Percentiles rank a stretch among this genome's conserved stretches.
phyloP scores from a whole-genome alignment of 2,797 vertebrate species.

The Ceryle rudis region DNA sequence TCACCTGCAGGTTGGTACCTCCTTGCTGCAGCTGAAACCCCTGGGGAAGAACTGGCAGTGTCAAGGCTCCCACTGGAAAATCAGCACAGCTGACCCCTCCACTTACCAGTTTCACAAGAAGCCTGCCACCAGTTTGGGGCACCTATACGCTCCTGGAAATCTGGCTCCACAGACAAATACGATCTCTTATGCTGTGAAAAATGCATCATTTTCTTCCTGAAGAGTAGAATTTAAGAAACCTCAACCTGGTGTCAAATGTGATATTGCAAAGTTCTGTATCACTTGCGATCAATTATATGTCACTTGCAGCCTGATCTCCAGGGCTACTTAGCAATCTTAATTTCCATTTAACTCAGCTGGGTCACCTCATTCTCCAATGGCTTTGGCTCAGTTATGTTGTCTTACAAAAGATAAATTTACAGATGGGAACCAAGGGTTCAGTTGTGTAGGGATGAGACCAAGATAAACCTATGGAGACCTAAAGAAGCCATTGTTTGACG shows the following conservation, averaged over 20 bases:
- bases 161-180: not conserved
- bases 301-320: not conserved
- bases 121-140: not conserved
- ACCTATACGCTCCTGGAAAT: not conserved
- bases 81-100: not conserved
- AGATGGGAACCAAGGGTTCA: not conserved
- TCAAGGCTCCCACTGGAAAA: not conserved
- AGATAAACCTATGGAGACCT: not conserved
- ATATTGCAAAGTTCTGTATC: not conserved
- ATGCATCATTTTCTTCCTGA: not conserved
- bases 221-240: not conserved
- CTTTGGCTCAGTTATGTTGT: not conserved
- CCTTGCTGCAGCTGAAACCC: not conserved
- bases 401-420: not conserved
- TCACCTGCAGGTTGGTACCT: not conserved
- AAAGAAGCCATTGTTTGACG: not conserved
- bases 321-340: not conserved
- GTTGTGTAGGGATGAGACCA: not conserved
- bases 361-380: not conserved
- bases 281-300: not conserved
- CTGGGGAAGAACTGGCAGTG: not conserved
- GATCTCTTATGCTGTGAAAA: not conserved
- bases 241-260: not conserved
- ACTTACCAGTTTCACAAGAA: not conserved
- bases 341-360: not conserved